Base-by-base conservation (phyloP, 2,888 invertebrate species). In the Theristus sp. region DNA sequence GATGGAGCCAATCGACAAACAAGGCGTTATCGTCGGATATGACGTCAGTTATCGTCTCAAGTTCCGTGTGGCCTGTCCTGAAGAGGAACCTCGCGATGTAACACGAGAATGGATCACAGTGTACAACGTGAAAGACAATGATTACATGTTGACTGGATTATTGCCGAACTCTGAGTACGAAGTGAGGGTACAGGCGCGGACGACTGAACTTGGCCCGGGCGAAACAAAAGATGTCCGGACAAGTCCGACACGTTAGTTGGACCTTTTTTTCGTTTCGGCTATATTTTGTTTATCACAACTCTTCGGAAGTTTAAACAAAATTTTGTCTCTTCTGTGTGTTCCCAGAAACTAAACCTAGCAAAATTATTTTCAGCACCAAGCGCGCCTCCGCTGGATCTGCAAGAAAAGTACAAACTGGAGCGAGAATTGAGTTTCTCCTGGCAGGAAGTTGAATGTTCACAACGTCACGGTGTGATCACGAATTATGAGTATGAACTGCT, bases 401-500 rank as follows among this genome's bases (percentile, higher is more conserved):
- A 73, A 61, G 64, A 65, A 25, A 68, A 68, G 6, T 72, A 69
- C 61, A 68, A 71, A 24, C 65, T 73, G 31, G 73, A 72, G 59
- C 60, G 69, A 20, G 62, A 65, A 26, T 60, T 69, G 30, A 62
- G 58, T 53, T 69, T 69, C 67, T 64, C 64, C 57, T 69, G 68
- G 68, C 66, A 68, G 29, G 67, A 69, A 13, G 69, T 72, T 20
- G 73, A 73, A 49, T 73, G 73, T 63, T 69, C 70, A n/a, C 73
- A 73, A 64, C 64, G 72, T 1, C 73, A 73, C 62, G 73, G 73
- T 49, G 66, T 69, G 54, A 69, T 73, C 61, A 65, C 67, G 63
- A 69, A 69, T 64, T 73, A 73, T 66, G 72, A 73, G 63, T 73
- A 72, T 62, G 73, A 73, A 63, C 70, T 73, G 59, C 61, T 72